Base-by-base conservation (phyloP, 1,140 invertebrate species). In the Neodiprion fabricii region DNA sequence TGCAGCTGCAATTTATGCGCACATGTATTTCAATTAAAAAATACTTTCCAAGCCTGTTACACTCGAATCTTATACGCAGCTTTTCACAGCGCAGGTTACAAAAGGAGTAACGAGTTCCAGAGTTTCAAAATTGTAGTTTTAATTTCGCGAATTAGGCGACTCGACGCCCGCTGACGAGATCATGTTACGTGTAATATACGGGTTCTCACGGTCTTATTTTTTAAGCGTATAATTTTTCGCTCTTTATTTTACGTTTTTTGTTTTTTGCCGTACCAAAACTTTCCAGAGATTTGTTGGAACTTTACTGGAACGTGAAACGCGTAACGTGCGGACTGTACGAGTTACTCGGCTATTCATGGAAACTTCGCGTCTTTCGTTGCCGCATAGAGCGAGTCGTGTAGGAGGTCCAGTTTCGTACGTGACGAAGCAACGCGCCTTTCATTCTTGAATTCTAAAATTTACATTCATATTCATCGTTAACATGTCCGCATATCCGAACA, bases 381-480 rank as follows among this genome's bases (percentile, higher is more conserved):
- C n/a, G 11, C 53, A 14, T 61, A 61, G 28, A 40, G 28, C 28
- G 28, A 40, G 28, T 40, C 28, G 5, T 40, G 28, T 40, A 40
- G 28, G 2, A 40, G 5, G 28, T 40, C 28, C 28, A 61, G 53
- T 17, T 61, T 14, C 53, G 11, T 17, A 61, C n/a, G 53, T 61
- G 53, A 61, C 53, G n/a, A 61, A 61, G 53, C n/a, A 61, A 9
- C n/a, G 11, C 53, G n/a, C 53, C 53, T 61, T 61, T 17, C 53
- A 61, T 17, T 61, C 53, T 61, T 61, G 53, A 61, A 12, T 12
- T 61, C n/a, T 4, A 61, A 17, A 61, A 61, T 61, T 61, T 61
- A 61, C 53, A 61, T 61, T 61, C 53, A 4, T 61, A 61, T 61
- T 61, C 53, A 61, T 61, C 53, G 53, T 61, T 61, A 61, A 61